Evolutionary conservation across 2,797 vertebrate genomes (phyloP).

Genomic region (Euthynnus affinis): DNA sequence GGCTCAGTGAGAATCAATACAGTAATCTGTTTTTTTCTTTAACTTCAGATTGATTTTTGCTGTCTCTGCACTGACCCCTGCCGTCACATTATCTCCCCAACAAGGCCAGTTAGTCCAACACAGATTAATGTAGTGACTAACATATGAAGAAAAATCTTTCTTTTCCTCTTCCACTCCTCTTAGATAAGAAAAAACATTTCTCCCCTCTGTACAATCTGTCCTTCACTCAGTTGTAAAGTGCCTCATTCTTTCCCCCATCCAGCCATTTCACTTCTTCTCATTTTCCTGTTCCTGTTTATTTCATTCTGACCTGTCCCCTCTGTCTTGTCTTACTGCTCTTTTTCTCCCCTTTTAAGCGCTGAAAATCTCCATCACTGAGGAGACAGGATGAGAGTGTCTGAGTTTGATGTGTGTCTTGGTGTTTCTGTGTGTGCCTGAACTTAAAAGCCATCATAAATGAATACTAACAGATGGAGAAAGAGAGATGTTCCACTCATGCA

Average conservation of each 20-base stretch:
- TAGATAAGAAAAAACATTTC: slow-evolving; percentile 14
- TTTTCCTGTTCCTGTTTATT: slow-evolving; percentile 22
- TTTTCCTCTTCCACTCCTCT: slow-evolving; percentile 41
- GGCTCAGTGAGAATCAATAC: slow-evolving; percentile 80
- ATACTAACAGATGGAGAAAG: neutral
- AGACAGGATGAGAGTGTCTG: slow-evolving; percentile 3
- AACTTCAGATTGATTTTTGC: slow-evolving; percentile 84
- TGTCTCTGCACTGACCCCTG: slow-evolving; percentile 83
- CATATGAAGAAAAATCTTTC: slow-evolving; percentile 65
- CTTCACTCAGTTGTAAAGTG: slow-evolving; percentile 29
- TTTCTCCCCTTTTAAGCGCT: slow-evolving; percentile 8
- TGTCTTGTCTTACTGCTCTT: slow-evolving; percentile 9
- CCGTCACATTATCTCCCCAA: slow-evolving; percentile 86
- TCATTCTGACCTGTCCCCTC: neutral
- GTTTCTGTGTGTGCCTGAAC: neutral
- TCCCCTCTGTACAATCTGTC: slow-evolving; percentile 11
- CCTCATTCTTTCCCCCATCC: slow-evolving; percentile 11
- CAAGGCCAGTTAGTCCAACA: slow-evolving; percentile 83
- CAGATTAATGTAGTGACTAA: slow-evolving; percentile 81
- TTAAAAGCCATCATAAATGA: slow-evolving; percentile 3
- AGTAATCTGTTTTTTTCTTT: slow-evolving; percentile 81
- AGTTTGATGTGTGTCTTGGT: slow-evolving; percentile 5
- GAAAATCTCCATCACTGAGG: slow-evolving; percentile 16
- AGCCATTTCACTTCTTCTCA: slow-evolving; percentile 1
- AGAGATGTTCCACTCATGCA: neutral